Conservation (phyloP, 2,797 vertebrate genomes). For the Semotilus atromaculatus region DNA sequence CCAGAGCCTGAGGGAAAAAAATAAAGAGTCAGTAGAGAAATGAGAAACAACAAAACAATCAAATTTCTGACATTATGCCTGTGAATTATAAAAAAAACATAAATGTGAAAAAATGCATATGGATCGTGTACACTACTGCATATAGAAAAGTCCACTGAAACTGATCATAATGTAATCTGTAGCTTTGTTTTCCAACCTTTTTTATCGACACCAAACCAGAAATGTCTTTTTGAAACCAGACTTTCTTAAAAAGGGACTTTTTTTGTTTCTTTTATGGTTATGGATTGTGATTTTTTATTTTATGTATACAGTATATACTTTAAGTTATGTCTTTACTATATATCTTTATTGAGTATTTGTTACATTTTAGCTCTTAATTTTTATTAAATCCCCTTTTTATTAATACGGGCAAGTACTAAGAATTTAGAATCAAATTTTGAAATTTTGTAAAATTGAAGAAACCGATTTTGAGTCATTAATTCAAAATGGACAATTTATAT, state of each 20-base stretch:
- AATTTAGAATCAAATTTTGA: neutral
- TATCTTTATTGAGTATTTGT: neutral
- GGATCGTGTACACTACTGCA: neutral
- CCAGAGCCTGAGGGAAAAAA: conserved; percentile 83
- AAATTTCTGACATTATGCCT: neutral
- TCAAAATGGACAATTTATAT: neutral
- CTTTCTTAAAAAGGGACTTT: neutral
- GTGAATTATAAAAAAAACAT: neutral
- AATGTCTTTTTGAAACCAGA: too few species aligned
- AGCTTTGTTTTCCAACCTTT: neutral
- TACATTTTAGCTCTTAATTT: neutral
- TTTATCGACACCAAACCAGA: neutral
- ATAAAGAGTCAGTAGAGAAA: neutral
- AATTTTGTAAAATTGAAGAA: neutral
- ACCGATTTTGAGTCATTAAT: neutral
- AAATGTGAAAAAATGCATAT: neutral
- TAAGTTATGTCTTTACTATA: neutral
- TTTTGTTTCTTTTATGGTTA: neutral
- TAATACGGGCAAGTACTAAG: neutral
- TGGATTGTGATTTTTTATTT: neutral
- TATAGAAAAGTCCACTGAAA: neutral
- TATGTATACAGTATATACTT: neutral
- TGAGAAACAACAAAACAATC: neutral
- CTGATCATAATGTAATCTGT: neutral
- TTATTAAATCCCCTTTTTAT: neutral